Evolutionary conservation across 1,140 invertebrate genomes (phyloP).

Genomic region (Steinernema feltiae): DNA sequence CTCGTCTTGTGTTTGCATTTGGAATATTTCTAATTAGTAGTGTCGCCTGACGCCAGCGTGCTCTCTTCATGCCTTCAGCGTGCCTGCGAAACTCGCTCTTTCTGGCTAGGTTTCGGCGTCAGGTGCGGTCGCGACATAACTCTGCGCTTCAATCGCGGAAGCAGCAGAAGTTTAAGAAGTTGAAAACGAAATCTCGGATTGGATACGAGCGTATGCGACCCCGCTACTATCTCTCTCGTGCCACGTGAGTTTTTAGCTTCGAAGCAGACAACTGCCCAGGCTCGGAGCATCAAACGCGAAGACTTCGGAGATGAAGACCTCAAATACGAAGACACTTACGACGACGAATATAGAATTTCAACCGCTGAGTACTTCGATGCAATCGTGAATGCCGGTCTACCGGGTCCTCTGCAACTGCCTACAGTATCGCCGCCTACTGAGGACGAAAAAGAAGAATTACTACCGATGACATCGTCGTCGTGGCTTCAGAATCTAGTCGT

Average conservation of each 20-base stretch:
- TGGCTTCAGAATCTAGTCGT: constrained; percentile 8
- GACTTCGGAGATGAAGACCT: background rate
- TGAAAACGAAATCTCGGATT: background rate
- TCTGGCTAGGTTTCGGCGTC: background rate
- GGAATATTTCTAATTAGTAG: constrained; percentile 14
- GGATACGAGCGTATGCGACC: background rate
- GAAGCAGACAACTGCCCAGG: background rate
- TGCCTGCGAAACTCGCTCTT: background rate
- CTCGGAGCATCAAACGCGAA: background rate
- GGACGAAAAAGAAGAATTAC: background rate
- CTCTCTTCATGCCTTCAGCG: background rate
- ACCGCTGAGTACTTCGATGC: constrained; percentile 35
- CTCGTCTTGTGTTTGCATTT: constrained; percentile 13
- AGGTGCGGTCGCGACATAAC: background rate
- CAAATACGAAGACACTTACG: background rate
- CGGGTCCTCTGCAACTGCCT: constrained; percentile 25
- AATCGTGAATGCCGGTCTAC: constrained; percentile 20
- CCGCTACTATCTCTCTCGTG: background rate
- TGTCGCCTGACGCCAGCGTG: background rate
- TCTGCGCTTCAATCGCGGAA: background rate
- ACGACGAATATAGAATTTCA: constrained; percentile 21
- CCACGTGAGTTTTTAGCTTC: background rate
- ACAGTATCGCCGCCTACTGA: background rate
- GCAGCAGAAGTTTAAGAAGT: background rate
- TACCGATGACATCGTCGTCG: constrained; percentile 14